Conservation (phyloP, 2,113 vertebrate genomes). For the Lonchura striata region DNA sequence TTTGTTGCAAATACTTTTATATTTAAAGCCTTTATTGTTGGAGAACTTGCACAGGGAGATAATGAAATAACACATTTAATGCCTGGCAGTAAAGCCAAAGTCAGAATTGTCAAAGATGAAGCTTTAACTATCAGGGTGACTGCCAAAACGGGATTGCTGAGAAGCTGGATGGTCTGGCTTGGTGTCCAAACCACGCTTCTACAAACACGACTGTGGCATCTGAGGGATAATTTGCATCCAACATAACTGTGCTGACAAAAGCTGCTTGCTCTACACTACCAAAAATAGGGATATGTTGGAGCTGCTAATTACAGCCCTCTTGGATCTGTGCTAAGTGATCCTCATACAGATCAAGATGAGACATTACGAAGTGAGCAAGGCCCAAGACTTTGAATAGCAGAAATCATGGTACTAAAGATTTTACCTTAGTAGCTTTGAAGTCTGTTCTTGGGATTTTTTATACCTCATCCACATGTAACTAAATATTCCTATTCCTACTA, state of each 20-base stretch:
- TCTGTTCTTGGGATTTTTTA: background rate
- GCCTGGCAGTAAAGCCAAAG: background rate
- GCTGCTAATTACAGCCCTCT: background rate
- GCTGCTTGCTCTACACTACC: background rate
- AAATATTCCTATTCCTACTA: background rate
- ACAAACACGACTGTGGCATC: background rate
- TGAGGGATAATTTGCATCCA: background rate
- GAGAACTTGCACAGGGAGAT: background rate
- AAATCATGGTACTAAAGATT: background rate
- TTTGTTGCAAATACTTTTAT: background rate
- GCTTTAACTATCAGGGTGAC: background rate
- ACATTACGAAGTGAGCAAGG: background rate
- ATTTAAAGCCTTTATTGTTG: background rate
- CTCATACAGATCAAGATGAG: background rate
- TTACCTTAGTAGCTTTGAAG: background rate
- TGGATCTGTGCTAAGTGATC: background rate
- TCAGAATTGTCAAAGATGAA: background rate
- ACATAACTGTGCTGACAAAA: background rate
- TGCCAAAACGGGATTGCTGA: conserved; percentile 21
- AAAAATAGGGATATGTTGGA: background rate
- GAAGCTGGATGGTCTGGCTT: background rate
- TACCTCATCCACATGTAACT: accelerated
- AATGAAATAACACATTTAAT: background rate
- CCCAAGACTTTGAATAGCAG: background rate
- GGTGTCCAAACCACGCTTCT: background rate